Evolutionary conservation across 2,113 vertebrate genomes (phyloP), one percentile per base, ranked within the genome.

Genomic region (Origma solitaria): DNA sequence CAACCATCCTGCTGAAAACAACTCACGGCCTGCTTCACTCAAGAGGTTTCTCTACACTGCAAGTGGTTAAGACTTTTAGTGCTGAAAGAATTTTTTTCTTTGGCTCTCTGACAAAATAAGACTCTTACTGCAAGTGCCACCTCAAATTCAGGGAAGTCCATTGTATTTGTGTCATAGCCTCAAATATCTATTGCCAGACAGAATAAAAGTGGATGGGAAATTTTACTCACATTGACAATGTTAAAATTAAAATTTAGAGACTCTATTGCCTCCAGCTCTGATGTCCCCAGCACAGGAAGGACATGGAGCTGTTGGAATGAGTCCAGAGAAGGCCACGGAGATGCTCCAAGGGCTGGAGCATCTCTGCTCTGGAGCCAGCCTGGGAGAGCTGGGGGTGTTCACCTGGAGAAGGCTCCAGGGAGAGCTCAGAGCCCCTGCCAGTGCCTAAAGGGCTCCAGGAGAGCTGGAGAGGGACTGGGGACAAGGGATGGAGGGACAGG

Each of bases 221-320:
- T 78, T 69, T 94, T 77, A 77, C 44, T 73, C n/a, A 53, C 37
- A 13, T 7, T 86, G 73, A 73, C 73, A 77, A 40, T 3, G n/a
- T 42, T 73, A 40, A 73, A 86, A 86, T 56, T 30, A 73, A 72
- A 86, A 91, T n/a, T 64, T 40, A 64, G 10, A 57, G n/a, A 44
- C 3, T 7, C 20, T 13, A 14, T 1, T 89, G 69, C 45, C 24
- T 82, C 54, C 45, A 68, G 45, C 53, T 45, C 45, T 53, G 45
- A 9, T 0, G 0, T 45, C 7, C 23, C 33, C 45, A 66, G 69
- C 53, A 60, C 10, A 45, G 50, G 42, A 37, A 88, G 57, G 50
- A 56, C 3, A 0, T 4, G 19, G 23, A 73, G 33, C 18, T 88
- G 27, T 0, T 51, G 51, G 27, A 30, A 1, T 0, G 8, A 57